Percentiles rank a stretch among this genome's conserved stretches.
These are phyloP conservation scores for Albula glossodonta DNA, from an alignment of 2,113 vertebrate species.

Conservation along the genomic window DNA sequence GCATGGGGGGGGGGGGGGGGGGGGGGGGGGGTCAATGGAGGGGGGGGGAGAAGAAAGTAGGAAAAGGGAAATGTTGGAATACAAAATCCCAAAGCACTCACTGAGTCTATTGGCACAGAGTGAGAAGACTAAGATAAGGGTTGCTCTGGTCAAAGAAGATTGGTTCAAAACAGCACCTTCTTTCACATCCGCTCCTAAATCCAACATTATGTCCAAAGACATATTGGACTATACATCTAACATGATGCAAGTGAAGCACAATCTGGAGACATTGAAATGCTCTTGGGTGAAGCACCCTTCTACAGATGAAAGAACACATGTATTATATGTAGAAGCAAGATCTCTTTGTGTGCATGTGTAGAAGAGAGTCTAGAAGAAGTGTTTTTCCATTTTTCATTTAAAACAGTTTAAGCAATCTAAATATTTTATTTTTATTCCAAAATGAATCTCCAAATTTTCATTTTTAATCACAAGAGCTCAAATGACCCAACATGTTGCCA, in stretches of 20 bases:
- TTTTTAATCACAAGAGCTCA: too few relatives aligned
- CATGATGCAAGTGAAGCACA: constrained; percentile 8
- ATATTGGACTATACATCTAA: constrained; percentile 31
- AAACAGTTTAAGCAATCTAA: too few relatives aligned
- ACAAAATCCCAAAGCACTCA: constrained; percentile 64
- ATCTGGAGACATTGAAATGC: background rate
- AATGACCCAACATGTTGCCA: background rate
- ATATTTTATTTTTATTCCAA: too few relatives aligned
- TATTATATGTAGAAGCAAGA: too few relatives aligned
- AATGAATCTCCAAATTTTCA: too few relatives aligned
- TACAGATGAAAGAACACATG: too few relatives aligned
- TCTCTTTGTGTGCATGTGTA: too few relatives aligned
- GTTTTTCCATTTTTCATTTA: too few relatives aligned
- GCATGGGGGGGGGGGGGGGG: constrained; percentile 21
- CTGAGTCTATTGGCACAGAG: constrained; percentile 58
- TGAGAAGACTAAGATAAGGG: constrained; percentile 45
- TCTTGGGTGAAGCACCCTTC: too few relatives aligned
- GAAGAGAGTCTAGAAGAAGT: too few relatives aligned
- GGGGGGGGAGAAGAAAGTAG: constrained; percentile 45
- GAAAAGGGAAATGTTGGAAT: constrained; percentile 52
- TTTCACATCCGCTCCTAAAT: constrained; percentile 34
- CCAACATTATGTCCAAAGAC: constrained; percentile 29
- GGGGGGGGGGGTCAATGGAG: constrained; percentile 40
- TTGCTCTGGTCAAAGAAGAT: constrained; percentile 39
- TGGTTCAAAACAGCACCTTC: constrained; percentile 34